These are phyloP conservation scores for Neodiprion fabricii DNA, from an alignment of 1,140 invertebrate genomes.

Conservation along the genomic window DNA sequence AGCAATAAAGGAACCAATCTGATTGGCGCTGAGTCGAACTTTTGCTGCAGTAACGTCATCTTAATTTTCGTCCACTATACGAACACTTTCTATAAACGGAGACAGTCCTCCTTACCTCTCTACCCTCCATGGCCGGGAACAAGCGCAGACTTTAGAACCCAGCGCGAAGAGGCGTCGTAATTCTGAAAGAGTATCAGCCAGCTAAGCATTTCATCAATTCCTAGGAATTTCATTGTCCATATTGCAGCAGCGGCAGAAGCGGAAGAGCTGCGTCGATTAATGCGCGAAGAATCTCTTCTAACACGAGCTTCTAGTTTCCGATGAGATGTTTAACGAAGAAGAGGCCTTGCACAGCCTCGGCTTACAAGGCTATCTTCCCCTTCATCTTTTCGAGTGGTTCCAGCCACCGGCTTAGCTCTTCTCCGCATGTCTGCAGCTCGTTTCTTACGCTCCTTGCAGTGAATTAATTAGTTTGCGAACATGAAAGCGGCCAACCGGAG, in stretches of 20 bases:
- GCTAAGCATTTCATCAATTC: background rate
- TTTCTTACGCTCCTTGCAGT: slow-evolving; percentile 25
- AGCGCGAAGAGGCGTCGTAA: background rate
- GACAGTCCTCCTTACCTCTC: too few species aligned
- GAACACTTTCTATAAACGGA: too few species aligned
- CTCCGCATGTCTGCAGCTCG: background rate
- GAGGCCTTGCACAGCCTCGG: background rate
- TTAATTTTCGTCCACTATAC: too few species aligned
- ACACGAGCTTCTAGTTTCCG: background rate
- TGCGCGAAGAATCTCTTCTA: background rate
- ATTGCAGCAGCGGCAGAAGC: background rate
- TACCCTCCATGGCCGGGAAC: too few species aligned
- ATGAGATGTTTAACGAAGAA: background rate
- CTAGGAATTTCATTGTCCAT: background rate
- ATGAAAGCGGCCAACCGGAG: slow-evolving; percentile 9
- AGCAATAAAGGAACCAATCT: too few species aligned
- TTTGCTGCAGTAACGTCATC: too few species aligned
- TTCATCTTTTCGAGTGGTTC: slow-evolving; percentile 9
- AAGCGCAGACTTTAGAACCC: background rate
- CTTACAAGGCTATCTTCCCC: background rate
- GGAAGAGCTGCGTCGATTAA: background rate
- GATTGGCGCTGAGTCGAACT: too few species aligned
- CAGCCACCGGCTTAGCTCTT: background rate
- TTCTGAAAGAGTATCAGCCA: background rate
- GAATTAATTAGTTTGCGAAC: slow-evolving; percentile 47